Evolutionary conservation across 2,113 vertebrate species (phyloP).

Genomic region (Dolichallabes microphthalmus): DNA sequence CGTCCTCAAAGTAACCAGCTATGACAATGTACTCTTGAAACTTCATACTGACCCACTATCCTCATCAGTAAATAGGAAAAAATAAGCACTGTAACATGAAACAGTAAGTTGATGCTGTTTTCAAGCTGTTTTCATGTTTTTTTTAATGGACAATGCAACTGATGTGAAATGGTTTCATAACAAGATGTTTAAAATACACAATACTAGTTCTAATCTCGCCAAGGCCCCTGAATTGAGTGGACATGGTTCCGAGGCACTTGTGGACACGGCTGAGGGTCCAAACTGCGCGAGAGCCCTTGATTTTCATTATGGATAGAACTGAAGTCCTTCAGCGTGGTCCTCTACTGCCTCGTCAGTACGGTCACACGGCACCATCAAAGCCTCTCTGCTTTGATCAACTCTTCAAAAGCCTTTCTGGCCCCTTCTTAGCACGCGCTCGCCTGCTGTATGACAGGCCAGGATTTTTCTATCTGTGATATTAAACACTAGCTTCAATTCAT

Average conservation of each 20-base stretch:
- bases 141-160: background rate
- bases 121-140: too few species aligned
- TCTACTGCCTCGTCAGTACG: conserved; percentile 35
- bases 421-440: conserved; percentile 35
- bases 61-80: background rate
- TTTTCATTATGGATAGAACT: conserved; percentile 39
- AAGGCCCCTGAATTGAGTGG: background rate
- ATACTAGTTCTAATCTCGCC: background rate
- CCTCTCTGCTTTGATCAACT: conserved; percentile 49
- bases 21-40: background rate
- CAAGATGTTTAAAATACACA: background rate
- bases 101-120: background rate
- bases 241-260: conserved; percentile 39
- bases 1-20: background rate
- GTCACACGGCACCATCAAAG: conserved; percentile 49
- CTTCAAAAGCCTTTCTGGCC: conserved; percentile 54
- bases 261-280: conserved; percentile 28
- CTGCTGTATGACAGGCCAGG: conserved; percentile 43
- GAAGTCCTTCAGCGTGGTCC: conserved; percentile 29
- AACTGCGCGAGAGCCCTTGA: conserved; percentile 33
- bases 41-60: background rate
- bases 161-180: background rate
- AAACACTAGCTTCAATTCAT: conserved; percentile 45
- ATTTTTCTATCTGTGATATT: conserved; percentile 36
- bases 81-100: background rate